Percentiles rank a stretch among this genome's conserved stretches.
Evolutionary conservation across 1,140 invertebrate species (phyloP).

Genomic region (Trialeurodes vaporariorum): DNA sequence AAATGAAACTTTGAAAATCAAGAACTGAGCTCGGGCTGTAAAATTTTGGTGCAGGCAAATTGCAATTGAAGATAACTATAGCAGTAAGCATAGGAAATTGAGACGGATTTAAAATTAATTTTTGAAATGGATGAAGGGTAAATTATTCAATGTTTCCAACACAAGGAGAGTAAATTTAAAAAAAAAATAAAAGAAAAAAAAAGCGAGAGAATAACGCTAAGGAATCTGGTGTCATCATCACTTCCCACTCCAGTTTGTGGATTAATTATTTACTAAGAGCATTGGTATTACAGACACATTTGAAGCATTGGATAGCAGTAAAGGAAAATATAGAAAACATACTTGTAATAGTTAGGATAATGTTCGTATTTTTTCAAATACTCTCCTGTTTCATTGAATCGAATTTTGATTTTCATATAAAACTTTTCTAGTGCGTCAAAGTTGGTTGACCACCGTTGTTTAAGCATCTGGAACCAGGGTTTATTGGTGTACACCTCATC

Average conservation of each 20-base stretch:
- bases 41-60: too few species aligned
- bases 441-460: slow-evolving; percentile 87
- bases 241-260: too few species aligned
- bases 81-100: background rate
- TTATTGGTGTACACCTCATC: slow-evolving; percentile 72
- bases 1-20: too few species aligned
- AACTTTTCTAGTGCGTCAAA: slow-evolving; percentile 84
- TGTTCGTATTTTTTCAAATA: slow-evolving; percentile 74
- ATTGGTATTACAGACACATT: too few species aligned
- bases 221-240: too few species aligned
- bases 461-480: slow-evolving; percentile 74
- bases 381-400: slow-evolving; percentile 75
- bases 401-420: slow-evolving; percentile 82
- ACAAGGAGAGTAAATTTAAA: background rate
- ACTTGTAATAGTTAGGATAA: slow-evolving; percentile 77
- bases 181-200: slow-evolving; percentile 11
- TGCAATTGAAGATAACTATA: background rate
- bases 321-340: slow-evolving; percentile 21
- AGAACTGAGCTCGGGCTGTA: too few species aligned
- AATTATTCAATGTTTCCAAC: background rate
- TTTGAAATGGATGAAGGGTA: background rate
- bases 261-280: too few species aligned
- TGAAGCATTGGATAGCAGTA: too few species aligned
- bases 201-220: too few species aligned
- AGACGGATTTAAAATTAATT: background rate